A percentile compares a stretch with the other conserved stretches of the same genome.
These are phyloP conservation scores for Cantharis rustica DNA, from an alignment of 2,888 invertebrate genomes.

Conservation along the genomic window DNA sequence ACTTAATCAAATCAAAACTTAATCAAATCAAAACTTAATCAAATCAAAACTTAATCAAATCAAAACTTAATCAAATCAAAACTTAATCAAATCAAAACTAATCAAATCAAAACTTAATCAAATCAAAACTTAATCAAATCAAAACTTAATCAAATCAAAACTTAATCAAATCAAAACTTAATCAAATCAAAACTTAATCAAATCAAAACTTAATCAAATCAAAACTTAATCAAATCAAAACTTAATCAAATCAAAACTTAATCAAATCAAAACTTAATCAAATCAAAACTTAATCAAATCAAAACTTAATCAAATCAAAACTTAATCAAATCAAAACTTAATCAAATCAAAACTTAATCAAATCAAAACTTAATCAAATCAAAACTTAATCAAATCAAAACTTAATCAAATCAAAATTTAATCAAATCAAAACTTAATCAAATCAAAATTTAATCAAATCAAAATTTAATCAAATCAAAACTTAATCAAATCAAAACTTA, in stretches of 20 bases:
- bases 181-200: too few species aligned
- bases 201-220: neutral
- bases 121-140: neutral
- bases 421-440: too few species aligned
- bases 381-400: too few species aligned
- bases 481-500: slow-evolving; percentile 1
- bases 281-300: neutral
- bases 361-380: neutral
- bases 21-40: too few species aligned
- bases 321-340: slow-evolving; percentile 1
- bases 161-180: slow-evolving; percentile 1
- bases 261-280: too few species aligned
- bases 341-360: too few species aligned
- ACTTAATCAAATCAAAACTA: slow-evolving; percentile 4
- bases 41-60: neutral
- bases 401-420: slow-evolving; percentile 2
- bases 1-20: slow-evolving; percentile 1
- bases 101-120: too few species aligned
- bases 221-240: too few species aligned
- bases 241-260: slow-evolving; percentile 1
- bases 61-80: too few species aligned
- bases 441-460: neutral
- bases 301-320: too few species aligned
- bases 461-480: too few species aligned
- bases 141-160: too few species aligned